These are phyloP conservation scores for Leptoteleia sp. DNA, from an alignment of 1,140 invertebrate species.

Conservation along the genomic window DNA sequence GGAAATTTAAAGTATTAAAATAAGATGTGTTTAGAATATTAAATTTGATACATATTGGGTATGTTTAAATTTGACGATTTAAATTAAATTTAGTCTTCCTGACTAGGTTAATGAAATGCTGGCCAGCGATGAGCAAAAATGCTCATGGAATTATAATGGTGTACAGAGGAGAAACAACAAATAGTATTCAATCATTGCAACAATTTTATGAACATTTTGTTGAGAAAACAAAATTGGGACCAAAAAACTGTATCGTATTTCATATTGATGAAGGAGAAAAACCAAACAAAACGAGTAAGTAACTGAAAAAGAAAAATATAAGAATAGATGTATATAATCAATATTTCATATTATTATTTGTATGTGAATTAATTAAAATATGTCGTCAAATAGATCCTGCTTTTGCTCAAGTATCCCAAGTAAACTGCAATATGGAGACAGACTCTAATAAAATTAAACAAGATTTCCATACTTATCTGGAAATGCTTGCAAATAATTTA, in stretches of 20 bases:
- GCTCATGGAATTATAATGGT: conserved; percentile 88
- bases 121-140: conserved; percentile 88
- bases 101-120: conserved; percentile 89
- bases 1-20: conserved; percentile 86
- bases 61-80: no score
- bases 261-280: conserved; percentile 76
- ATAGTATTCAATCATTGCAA: conserved; percentile 85
- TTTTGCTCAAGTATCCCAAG: conserved; percentile 85
- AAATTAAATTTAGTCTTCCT: no score
- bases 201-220: conserved; percentile 89
- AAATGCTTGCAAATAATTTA: conserved; percentile 82
- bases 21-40: no score
- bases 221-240: conserved; percentile 81
- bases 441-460: conserved; percentile 84
- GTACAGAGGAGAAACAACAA: conserved; percentile 84
- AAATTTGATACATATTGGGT: no score
- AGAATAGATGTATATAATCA: no score
- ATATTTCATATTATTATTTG: no score
- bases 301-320: no score
- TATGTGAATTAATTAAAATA: no score
- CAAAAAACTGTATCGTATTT: conserved; percentile 84
- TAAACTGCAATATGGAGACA: conserved; percentile 85
- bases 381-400: conserved; percentile 83
- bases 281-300: conserved; percentile 68
- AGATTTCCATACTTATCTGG: conserved; percentile 85